phyloP scores from a whole-genome alignment of 2,113 vertebrate species.

The Megalops atlanticus region DNA sequence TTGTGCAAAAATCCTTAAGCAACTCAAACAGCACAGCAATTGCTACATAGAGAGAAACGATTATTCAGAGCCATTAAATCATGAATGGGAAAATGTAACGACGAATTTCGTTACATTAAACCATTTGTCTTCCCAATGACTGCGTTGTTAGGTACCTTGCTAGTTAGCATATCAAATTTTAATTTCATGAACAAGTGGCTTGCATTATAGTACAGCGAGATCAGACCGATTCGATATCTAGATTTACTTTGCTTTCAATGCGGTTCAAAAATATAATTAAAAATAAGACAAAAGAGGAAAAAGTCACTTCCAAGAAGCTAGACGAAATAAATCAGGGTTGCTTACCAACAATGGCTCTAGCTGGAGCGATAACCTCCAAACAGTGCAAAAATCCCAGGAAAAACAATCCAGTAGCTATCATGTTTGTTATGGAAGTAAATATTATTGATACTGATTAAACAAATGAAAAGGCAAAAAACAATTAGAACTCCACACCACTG shows the following conservation, averaged over 20 bases:
- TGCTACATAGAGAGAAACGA: not conserved
- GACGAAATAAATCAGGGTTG: slow-evolving; percentile 10
- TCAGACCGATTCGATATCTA: not conserved
- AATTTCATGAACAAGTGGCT: slow-evolving; percentile 23
- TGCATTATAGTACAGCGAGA: slow-evolving; percentile 1
- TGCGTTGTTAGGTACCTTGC: slow-evolving; percentile 3
- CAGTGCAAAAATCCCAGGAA: slow-evolving; percentile 70
- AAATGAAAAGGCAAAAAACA: slow-evolving; percentile 15
- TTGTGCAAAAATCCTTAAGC: not conserved
- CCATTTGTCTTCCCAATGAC: not conserved
- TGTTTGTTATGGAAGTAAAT: slow-evolving; percentile 60
- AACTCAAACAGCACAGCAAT: not conserved
- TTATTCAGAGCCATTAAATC: not conserved
- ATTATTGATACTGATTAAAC: slow-evolving; percentile 47
- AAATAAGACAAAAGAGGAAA: not conserved
- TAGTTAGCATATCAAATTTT: not conserved
- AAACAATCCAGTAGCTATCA: slow-evolving; percentile 63
- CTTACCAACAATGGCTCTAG: slow-evolving; percentile 71
- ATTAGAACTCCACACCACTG: slow-evolving; percentile 55
- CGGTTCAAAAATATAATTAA: not conserved
- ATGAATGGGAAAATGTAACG: not conserved
- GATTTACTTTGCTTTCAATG: not conserved
- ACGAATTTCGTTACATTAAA: not conserved
- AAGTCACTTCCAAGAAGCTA: not conserved
- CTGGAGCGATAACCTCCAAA: slow-evolving; percentile 65